phyloP scores from a whole-genome alignment of 1,140 invertebrate species.

The Cydia fagiglandana region DNA sequence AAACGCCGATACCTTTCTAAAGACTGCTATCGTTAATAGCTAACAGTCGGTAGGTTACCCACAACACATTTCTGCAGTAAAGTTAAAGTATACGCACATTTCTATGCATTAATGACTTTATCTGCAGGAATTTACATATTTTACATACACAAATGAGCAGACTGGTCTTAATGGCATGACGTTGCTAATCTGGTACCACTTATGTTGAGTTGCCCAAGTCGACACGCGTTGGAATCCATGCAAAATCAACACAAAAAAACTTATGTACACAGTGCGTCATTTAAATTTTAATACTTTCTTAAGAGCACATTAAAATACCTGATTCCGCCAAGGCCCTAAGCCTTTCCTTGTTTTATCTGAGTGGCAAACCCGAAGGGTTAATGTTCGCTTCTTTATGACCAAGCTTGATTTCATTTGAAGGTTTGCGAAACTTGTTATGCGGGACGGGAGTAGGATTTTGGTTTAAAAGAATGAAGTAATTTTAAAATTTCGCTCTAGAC shows the following conservation, averaged over 20 bases:
- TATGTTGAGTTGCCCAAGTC: not conserved
- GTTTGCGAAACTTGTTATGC: not conserved
- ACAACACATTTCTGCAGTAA: too few species aligned
- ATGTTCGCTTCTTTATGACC: not conserved
- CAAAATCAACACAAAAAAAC: not conserved
- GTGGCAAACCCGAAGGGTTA: slow-evolving; percentile 7
- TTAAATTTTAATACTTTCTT: slow-evolving; percentile 23
- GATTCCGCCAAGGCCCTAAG: slow-evolving; percentile 1
- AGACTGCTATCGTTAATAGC: too few species aligned
- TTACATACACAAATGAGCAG: too few species aligned
- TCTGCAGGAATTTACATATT: too few species aligned
- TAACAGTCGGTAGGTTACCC: too few species aligned
- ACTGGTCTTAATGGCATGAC: too few species aligned
- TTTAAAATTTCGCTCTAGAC: not conserved
- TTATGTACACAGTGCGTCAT: slow-evolving; percentile 3
- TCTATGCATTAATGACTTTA: too few species aligned
- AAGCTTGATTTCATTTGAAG: not conserved
- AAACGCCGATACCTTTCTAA: too few species aligned
- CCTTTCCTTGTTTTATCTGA: slow-evolving; percentile 24
- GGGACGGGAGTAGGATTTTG: not conserved
- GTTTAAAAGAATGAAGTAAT: not conserved
- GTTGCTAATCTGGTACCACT: not conserved
- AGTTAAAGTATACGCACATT: too few species aligned
- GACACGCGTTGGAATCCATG: not conserved
- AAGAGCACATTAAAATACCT: slow-evolving; percentile 29